A percentile compares a stretch with the other conserved stretches of the same genome.
Conservation (phyloP, 2,113 vertebrate genomes). For the Barnardius zonarius region DNA sequence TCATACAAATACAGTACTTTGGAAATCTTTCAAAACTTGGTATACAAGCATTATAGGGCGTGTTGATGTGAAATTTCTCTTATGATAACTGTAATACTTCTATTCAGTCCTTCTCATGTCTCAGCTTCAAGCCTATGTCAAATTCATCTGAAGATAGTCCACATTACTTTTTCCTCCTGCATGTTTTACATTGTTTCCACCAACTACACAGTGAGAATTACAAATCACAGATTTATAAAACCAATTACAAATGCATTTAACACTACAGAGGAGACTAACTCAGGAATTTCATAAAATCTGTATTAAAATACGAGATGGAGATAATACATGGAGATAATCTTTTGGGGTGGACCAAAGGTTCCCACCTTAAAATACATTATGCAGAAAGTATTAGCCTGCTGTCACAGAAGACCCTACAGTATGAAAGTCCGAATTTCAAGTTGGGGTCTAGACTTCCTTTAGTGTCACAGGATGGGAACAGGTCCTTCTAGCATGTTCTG, state of each 20-base stretch:
- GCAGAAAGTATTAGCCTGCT: not conserved
- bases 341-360: not conserved
- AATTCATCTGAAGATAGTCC: not conserved
- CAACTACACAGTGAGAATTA: not conserved
- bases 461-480: not conserved
- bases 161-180: not conserved
- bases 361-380: not conserved
- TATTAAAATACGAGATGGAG: not conserved
- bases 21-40: not conserved
- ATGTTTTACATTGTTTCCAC: not conserved
- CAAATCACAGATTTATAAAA: not conserved
- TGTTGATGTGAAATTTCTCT: not conserved
- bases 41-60: not conserved
- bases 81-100: not conserved
- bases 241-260: not conserved
- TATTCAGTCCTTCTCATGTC: not conserved
- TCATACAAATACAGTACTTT: not conserved
- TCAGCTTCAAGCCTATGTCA: not conserved
- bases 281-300: not conserved
- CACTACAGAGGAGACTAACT: not conserved
- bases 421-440: not conserved
- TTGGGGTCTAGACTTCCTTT: not conserved
- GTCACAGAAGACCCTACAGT: not conserved
- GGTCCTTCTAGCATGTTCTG: not conserved
- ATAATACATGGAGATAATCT: not conserved